These are phyloP conservation scores for Mionectes olivaceus DNA, from an alignment of 2,797 vertebrate species.

Conservation along the genomic window DNA sequence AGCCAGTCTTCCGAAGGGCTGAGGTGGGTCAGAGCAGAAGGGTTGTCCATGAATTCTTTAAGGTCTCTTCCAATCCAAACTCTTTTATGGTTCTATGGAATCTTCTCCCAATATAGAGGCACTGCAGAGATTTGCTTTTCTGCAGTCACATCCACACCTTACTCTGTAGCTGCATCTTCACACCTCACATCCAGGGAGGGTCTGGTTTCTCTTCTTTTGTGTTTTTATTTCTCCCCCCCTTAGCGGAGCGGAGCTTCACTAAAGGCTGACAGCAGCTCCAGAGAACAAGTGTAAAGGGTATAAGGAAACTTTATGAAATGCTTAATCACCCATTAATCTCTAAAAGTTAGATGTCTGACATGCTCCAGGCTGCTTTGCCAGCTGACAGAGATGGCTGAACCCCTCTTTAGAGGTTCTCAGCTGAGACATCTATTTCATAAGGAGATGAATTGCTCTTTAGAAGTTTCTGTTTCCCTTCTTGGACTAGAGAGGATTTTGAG, in stretches of 20 bases:
- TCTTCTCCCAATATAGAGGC: accelerated
- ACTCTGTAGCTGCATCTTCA: background rate
- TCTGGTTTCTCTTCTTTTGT: background rate
- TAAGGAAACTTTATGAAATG: background rate
- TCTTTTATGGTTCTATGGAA: background rate
- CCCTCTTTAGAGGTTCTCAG: background rate
- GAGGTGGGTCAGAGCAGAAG: background rate
- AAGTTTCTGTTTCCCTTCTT: background rate
- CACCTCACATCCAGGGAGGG: background rate
- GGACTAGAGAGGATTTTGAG: background rate
- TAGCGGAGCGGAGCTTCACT: background rate
- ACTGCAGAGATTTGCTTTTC: background rate
- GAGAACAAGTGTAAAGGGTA: background rate
- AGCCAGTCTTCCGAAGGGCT: background rate
- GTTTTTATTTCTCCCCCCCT: background rate
- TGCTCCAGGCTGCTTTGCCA: background rate
- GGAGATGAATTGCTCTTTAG: background rate
- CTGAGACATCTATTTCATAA: background rate
- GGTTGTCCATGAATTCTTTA: background rate
- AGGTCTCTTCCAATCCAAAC: background rate
- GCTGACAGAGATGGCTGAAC: background rate
- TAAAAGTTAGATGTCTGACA: background rate
- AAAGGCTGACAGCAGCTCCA: background rate
- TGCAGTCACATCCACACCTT: background rate
- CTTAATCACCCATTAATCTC: background rate